phyloP scores from a whole-genome alignment of 2,888 invertebrate genomes.

The Drosophila ochracea region DNA sequence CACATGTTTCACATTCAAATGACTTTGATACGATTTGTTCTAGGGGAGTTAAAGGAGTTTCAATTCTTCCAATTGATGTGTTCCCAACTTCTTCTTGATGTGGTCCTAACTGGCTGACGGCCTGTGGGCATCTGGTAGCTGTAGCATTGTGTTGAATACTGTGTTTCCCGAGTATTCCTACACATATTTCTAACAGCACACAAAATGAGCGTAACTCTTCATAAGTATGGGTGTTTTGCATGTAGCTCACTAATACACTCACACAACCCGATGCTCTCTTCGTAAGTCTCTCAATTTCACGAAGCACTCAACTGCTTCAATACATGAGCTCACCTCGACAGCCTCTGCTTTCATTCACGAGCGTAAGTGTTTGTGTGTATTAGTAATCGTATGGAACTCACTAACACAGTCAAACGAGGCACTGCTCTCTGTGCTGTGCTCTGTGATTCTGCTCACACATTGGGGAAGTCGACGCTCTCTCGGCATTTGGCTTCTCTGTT shows the following conservation, averaged over 20 bases:
- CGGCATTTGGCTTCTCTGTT: slow-evolving; percentile 53
- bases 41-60: background rate
- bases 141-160: background rate
- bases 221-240: slow-evolving; percentile 35
- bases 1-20: background rate
- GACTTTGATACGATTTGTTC: background rate
- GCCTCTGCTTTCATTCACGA: background rate
- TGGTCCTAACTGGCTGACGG: slow-evolving; percentile 27
- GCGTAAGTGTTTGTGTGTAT: slow-evolving; percentile 12
- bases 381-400: slow-evolving; percentile 16
- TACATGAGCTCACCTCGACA: slow-evolving; percentile 4
- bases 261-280: slow-evolving; percentile 31
- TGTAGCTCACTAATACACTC: slow-evolving; percentile 36
- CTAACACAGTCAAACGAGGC: slow-evolving; percentile 36
- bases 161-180: background rate
- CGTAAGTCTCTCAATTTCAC: slow-evolving; percentile 17
- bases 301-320: background rate
- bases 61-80: background rate
- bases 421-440: slow-evolving; percentile 58
- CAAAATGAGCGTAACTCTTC: slow-evolving; percentile 7
- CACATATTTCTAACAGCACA: background rate
- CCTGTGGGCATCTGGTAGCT: slow-evolving; percentile 14
- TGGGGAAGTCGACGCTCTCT: slow-evolving; percentile 16
- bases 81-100: background rate
- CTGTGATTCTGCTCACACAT: slow-evolving; percentile 28